Conservation (phyloP, 2,888 invertebrate species). For the Boloria euphrosyne region DNA sequence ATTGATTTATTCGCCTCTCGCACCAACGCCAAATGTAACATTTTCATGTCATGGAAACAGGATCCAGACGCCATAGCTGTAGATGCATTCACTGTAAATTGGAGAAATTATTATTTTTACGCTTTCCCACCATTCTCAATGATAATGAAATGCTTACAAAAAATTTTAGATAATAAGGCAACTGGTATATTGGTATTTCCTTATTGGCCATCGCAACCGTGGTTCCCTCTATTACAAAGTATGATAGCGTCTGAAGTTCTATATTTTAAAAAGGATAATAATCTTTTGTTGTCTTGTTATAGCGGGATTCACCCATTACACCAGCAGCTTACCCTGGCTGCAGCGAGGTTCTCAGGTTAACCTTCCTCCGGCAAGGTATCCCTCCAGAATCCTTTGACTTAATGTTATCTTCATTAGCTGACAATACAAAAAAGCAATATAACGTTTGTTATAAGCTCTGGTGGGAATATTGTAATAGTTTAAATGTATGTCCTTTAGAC, state of each 20-base stretch:
- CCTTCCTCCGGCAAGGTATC: conserved; percentile 11
- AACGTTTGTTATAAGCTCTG: conserved; percentile 29
- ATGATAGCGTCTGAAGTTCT: background rate
- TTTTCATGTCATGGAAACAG: conserved; percentile 28
- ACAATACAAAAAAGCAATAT: conserved; percentile 36
- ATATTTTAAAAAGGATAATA: conserved; percentile 11
- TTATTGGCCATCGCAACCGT: conserved; percentile 43
- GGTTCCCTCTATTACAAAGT: conserved; percentile 39
- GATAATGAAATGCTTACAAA: conserved; percentile 28
- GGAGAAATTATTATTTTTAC: conserved; percentile 34
- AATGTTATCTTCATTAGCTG: conserved; percentile 25
- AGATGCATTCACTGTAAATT: conserved; percentile 35
- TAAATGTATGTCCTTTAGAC: conserved; percentile 15
- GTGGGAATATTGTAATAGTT: conserved; percentile 30
- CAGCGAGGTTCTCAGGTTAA: conserved; percentile 32
- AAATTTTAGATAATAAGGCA: conserved; percentile 40
- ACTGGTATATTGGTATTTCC: conserved; percentile 43
- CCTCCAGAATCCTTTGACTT: background rate
- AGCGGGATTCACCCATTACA: conserved; percentile 23
- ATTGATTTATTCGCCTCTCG: conserved; percentile 37
- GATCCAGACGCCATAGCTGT: conserved; percentile 35
- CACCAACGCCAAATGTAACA: conserved; percentile 16
- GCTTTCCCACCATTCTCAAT: conserved; percentile 40
- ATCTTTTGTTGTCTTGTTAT: conserved; percentile 9
- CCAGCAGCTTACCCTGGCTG: conserved; percentile 38